Percentiles rank a stretch among this genome's conserved stretches.
Conservation (phyloP, 2,113 vertebrate genomes). For the Hoplias malabaricus region DNA sequence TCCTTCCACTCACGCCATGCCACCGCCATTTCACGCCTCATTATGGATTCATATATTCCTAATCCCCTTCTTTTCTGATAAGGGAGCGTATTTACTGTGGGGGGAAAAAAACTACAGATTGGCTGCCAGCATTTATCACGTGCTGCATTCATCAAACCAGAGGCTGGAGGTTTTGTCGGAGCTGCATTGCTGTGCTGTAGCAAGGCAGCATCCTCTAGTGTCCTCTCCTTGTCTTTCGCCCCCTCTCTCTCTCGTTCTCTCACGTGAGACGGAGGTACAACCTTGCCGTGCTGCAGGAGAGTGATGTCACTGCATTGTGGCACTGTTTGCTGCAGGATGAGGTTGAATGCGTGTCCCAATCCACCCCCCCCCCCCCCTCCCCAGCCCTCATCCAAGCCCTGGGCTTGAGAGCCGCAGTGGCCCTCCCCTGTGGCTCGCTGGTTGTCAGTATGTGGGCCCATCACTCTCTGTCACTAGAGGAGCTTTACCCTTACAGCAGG, state of each 20-base stretch:
- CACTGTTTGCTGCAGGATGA: conserved; percentile 65
- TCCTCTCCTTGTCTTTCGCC: background rate
- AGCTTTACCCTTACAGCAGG: conserved; percentile 30
- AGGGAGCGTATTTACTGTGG: conserved; percentile 68
- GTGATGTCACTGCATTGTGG: conserved; percentile 72
- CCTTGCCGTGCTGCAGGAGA: conserved; percentile 70
- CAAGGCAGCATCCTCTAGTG: background rate
- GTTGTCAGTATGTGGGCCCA: conserved; percentile 4
- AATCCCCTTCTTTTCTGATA: conserved; percentile 27
- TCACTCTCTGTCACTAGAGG: conserved; percentile 4
- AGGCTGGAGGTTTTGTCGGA: conserved; percentile 17
- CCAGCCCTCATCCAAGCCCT: too few species aligned
- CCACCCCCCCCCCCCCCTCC: background rate
- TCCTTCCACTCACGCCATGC: conserved; percentile 31
- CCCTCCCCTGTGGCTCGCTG: conserved; percentile 21
- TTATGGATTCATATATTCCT: conserved; percentile 58
- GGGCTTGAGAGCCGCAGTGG: conserved; percentile 44
- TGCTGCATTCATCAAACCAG: conserved; percentile 67
- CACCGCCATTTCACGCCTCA: conserved; percentile 62
- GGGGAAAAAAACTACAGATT: conserved; percentile 65
- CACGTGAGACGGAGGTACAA: conserved; percentile 62
- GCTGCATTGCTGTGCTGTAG: conserved; percentile 5
- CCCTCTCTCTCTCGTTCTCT: conserved; percentile 14
- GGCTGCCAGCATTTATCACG: conserved; percentile 71
- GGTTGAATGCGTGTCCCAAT: conserved; percentile 6